Percentiles rank a stretch among this genome's conserved stretches.
phyloP scores from a whole-genome alignment of 2,113 vertebrate species.

The Oxygymnocypris stewartii region DNA sequence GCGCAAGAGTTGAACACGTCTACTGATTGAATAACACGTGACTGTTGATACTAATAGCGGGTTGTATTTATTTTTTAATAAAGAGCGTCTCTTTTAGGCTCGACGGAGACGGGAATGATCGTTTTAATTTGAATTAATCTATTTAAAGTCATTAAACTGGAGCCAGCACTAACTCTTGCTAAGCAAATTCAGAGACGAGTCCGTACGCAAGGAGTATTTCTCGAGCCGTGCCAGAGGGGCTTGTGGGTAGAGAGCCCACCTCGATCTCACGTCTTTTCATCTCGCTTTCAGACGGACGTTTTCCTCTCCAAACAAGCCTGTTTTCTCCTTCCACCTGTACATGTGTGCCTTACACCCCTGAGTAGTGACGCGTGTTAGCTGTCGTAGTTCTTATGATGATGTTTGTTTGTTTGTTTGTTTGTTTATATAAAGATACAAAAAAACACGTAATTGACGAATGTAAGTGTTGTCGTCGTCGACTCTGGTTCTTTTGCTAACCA shows the following conservation, averaged over 20 bases:
- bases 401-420: conserved; percentile 73
- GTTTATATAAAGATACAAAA: conserved; percentile 59
- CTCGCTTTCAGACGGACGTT: conserved; percentile 80
- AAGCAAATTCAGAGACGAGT: conserved; percentile 78
- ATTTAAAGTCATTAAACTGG: conserved; percentile 99
- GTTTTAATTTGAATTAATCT: conserved; percentile 90
- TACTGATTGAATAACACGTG: conserved; percentile 91
- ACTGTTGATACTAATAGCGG: conserved; percentile 96
- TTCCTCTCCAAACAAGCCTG: conserved; percentile 81
- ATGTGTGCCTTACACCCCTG: conserved; percentile 99
- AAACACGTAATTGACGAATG: conserved; percentile 78
- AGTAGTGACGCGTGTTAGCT: conserved; percentile 91
- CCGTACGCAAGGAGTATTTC: conserved; percentile 81
- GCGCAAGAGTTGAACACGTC: conserved; percentile 84
- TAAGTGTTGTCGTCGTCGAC: conserved; percentile 78
- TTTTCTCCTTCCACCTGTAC: conserved; percentile 95
- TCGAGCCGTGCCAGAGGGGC: conserved; percentile 85
- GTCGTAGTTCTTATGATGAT: conserved; percentile 75
- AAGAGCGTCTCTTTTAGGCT: conserved; percentile 82
- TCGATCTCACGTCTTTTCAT: conserved; percentile 56
- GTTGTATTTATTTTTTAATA: conserved; percentile 98
- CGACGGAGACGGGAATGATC: conserved; percentile 67
- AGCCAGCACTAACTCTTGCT: conserved; percentile 85
- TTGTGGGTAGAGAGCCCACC: conserved; percentile 68
- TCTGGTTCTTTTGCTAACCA: conserved; percentile 67